Evolutionary conservation across 2,888 invertebrate genomes (phyloP), one percentile per base, ranked within the genome.

Genomic region (Conops quadrifasciatus): DNA sequence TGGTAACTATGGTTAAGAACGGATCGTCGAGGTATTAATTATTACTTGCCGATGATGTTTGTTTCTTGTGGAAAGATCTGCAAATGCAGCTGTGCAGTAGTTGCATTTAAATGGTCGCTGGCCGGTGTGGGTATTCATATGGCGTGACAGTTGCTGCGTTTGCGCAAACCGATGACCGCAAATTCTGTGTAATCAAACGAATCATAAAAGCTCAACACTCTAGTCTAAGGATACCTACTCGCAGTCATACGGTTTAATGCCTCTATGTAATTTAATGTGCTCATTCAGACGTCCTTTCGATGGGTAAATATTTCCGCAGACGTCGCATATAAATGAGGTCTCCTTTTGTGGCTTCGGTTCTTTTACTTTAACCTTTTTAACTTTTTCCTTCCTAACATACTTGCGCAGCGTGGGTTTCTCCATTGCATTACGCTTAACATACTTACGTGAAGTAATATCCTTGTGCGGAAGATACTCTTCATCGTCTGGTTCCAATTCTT

Each of bases 111-210:
- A 86, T 9, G 86, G 86, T 9, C 86, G 81, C 74, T 85, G 82
- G 19, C 86, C 86, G 2, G 84, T 86, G 69, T 86, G 86, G 0
- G 85, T 85, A 71, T 86, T 83, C 86, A 86, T 86, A 68, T 86
- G 86, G 2, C 86, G 79, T 2, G 84, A 83, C 62, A 86, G 72
- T 67, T 86, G 86, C 56, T 86, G 86, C 0, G 84, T 82, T 71
- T 85, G 82, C 0, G 85, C 84, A 74, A 86, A 86, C 21, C 80
- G 80, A 74, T 84, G 82, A 0, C 83, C 82, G 49, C 86, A 86
- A 45, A 86, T 85, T 72, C 86, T 85, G 43, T 21, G 11, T 15
- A 58, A 72, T 36, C 47, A 2, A 60, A 62, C n/a, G 21, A 45
- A 56, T 70, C 2, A 69, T 13, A 13, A 36, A 24, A 72, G 0